Conservation (phyloP, 1,140 invertebrate species). For the Zaprionus kolodkinae region DNA sequence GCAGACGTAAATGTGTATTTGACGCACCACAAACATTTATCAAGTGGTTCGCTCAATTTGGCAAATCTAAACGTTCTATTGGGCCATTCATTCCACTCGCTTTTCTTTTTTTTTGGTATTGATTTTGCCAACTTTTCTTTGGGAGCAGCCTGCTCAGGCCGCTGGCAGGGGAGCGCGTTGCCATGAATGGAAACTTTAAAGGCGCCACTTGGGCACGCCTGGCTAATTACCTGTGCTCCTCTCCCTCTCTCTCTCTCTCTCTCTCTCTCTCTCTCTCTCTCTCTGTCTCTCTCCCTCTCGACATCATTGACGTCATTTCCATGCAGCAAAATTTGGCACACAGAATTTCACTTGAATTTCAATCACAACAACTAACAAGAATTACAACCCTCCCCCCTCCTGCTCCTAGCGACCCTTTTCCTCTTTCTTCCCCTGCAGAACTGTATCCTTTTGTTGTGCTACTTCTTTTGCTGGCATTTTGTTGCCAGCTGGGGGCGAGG, state of each 20-base stretch:
- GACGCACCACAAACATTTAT: conserved; percentile 58
- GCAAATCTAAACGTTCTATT: conserved; percentile 44
- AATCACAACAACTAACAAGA: conserved; percentile 53
- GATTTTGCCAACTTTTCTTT: conserved; percentile 26
- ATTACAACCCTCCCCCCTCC: not conserved
- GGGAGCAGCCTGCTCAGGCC: not conserved
- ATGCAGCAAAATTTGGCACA: conserved; percentile 42
- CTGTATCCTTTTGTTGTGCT: conserved; percentile 45
- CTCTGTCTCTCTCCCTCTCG: no score
- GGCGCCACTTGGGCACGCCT: conserved; percentile 27
- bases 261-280: no score
- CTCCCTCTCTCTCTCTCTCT: no score
- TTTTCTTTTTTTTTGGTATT: conserved; percentile 2
- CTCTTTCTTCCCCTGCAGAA: conserved; percentile 5
- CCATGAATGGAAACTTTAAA: conserved; percentile 19
- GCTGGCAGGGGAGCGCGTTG: not conserved
- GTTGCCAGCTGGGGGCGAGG: conserved; percentile 13
- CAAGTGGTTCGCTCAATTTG: conserved; percentile 58
- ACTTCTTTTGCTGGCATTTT: conserved; percentile 41
- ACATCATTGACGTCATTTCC: conserved; percentile 58
- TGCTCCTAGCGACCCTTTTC: no score
- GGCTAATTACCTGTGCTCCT: conserved; percentile 47
- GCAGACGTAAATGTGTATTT: conserved; percentile 42
- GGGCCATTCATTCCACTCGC: conserved; percentile 37
- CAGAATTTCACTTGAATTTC: conserved; percentile 47